Conservation (phyloP, 2,113 vertebrate species). For the Anoplopoma fimbria region DNA sequence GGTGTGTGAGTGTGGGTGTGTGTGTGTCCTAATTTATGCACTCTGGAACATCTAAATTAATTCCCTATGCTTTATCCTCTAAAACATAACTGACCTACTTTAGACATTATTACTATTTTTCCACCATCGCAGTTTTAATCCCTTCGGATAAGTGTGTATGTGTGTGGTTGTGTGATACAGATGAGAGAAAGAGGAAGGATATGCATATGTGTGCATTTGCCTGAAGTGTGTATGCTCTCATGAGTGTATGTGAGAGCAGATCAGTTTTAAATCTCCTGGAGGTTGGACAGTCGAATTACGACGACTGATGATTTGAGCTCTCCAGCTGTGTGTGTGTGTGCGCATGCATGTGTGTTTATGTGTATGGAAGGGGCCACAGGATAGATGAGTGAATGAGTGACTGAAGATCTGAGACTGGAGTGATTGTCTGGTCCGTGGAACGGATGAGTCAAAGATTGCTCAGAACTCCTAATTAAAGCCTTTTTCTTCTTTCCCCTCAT, state of each 20-base stretch:
- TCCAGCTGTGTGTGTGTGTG: constrained; percentile 40
- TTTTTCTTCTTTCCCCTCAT: constrained; percentile 13
- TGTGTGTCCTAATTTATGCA: constrained; percentile 64
- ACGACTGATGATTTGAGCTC: constrained; percentile 50
- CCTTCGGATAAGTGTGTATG: constrained; percentile 27
- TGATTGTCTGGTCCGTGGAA: constrained; percentile 20
- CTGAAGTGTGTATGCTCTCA: constrained; percentile 18
- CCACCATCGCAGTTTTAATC: constrained; percentile 57
- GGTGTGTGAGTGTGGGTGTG: constrained; percentile 54
- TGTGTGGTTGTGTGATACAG: constrained; percentile 20
- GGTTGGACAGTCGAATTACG: constrained; percentile 46
- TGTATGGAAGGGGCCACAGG: neutral
- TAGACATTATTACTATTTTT: constrained; percentile 59
- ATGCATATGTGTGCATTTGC: constrained; percentile 20
- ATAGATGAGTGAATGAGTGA: constrained; percentile 28
- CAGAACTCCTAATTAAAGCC: constrained; percentile 46
- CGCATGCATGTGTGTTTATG: constrained; percentile 4
- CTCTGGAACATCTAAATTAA: constrained; percentile 72
- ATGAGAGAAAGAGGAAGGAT: neutral
- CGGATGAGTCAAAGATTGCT: constrained; percentile 50
- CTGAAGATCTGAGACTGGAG: constrained; percentile 8
- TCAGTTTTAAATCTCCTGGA: constrained; percentile 55
- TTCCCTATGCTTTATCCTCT: constrained; percentile 75
- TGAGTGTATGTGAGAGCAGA: constrained; percentile 5
- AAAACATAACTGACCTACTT: constrained; percentile 79